Evolutionary conservation across 1,140 invertebrate species (phyloP).

Genomic region (Bombus soroeensis): DNA sequence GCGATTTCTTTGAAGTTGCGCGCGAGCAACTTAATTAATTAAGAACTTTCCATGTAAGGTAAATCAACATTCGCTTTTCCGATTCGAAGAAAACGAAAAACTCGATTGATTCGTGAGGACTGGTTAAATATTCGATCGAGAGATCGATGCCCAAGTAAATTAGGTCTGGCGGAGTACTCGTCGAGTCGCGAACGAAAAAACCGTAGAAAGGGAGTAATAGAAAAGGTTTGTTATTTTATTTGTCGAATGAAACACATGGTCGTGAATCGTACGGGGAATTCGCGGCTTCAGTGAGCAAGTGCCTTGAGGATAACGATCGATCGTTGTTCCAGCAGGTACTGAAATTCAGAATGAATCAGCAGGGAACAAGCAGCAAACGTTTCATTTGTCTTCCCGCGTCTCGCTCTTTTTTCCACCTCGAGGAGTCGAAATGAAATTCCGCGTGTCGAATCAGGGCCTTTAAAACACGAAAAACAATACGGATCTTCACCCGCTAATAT

Average conservation of each 20-base stretch:
- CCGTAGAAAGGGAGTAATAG: not conserved
- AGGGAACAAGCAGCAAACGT: conserved; percentile 13
- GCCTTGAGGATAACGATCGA: conserved; percentile 50
- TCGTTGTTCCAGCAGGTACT: conserved; percentile 32
- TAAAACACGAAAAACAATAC: not conserved
- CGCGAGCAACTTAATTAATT: not conserved
- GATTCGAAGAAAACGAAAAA: not conserved
- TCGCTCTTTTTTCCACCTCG: not conserved
- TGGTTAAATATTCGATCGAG: conserved; percentile 1
- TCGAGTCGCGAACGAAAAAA: not conserved
- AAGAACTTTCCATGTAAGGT: not conserved
- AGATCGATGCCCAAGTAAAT: not conserved
- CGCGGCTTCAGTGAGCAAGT: conserved; percentile 36
- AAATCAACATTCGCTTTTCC: not conserved
- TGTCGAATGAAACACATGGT: not conserved
- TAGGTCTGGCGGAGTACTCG: not conserved
- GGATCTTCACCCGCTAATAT: not conserved
- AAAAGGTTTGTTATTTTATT: not conserved
- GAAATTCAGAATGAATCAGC: conserved; percentile 39
- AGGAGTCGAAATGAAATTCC: conserved; percentile 4
- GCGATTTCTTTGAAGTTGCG: not conserved
- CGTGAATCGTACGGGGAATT: conserved; percentile 17
- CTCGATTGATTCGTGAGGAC: not conserved
- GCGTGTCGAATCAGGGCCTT: not conserved
- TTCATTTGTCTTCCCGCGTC: conserved; percentile 17